Base-by-base conservation (phyloP, 2,113 vertebrate species). In the Theropithecus gelada region DNA sequence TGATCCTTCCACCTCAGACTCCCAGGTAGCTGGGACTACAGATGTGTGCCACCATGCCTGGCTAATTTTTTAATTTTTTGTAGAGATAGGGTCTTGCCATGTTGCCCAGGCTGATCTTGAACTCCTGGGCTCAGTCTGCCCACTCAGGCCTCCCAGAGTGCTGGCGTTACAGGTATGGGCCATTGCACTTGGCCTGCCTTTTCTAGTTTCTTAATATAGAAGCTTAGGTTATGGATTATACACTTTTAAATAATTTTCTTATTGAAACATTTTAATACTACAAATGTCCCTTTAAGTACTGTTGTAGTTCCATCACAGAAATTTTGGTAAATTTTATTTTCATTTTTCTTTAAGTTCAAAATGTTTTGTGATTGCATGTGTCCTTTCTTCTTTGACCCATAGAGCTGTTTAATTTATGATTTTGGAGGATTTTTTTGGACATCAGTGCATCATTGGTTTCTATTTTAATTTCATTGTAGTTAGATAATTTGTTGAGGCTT, bases 351-450 rank as follows among this genome's bases (percentile, higher is more conserved):
- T 80, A 89, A 52, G 1, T 61, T 96, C 35, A 81, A 6, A 84
- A 23, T 90, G 73, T 57, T 90, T 95, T 90, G 22, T 80, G 48
- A 81, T 50, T 88, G 2, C 7, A 59, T 61, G 64, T 81, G 12
- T 95, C 11, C 30, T 89, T 90, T 90, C 25, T 85, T 57, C 16
- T 79, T 89, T 92, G 50, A 94, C 25, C 18, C 35, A 59, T 80
- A 23, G 2, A 38, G 1, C 30, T 50, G 30, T 50, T 79, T 79
- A 79, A 50, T 50, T 35, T 93, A 40, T 17, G 16, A 57, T 89
- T 88, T 93, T 75, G 25, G 40, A 89, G 59, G n/a, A 66, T 78
- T 97, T 95, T 95, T 75, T 86, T 94, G 88, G 88, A 55, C 6
- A 76, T n/a, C 30, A 2, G 94, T 95, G 10, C 9, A 57, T 76